Base-by-base conservation (phyloP, 2,113 vertebrate genomes). In the Typhlomys cinereus region DNA sequence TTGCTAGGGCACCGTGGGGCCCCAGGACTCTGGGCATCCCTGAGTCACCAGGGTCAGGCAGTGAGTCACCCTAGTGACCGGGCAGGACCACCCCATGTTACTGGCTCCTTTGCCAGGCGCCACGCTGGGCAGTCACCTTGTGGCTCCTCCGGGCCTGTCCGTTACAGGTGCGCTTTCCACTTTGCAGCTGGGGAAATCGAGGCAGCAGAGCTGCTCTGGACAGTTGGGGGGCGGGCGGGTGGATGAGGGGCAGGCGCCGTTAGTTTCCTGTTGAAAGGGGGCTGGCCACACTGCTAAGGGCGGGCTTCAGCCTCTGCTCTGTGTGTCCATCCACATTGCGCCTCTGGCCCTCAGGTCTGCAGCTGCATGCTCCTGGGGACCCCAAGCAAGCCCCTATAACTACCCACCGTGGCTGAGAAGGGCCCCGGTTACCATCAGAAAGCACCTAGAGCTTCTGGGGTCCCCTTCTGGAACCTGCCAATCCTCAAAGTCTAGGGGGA, bases 361-460 rank as follows among this genome's bases (percentile, higher is more conserved):
- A 1, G 59, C 39, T 1, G 7, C 2, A 1, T 0, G 9, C 41
- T 64, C 31, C 20, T 0, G 0, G 15, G 14, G 50, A 14, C 78
- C 83, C 69, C 44, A 57, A 81, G n/a, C n/a, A n/a, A n/a, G n/a
- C n/a, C n/a, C 27, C 21, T 12, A 2, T n/a, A n/a, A n/a, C 29
- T 23, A 1, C 25, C 21, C 1, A 2, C 14, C 20, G 54, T 39
- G 67, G n/a, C 10, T 34, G 9, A 27, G 14, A 36, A 15, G 44
- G 54, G 36, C 52, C 15, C 1, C 31, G 2, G 29, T 8, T 34
- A 34, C 4, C 7, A 57, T 23, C 48, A 13, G 20, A 0, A 11
- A 14, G 4, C 20, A 10, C 31, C 4, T 46, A 25, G 36, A 18
- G 25, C 67, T 78, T 46, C 13, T 36, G 17, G 29, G 18, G 4